Evolutionary conservation across 2,797 vertebrate genomes (phyloP).

Genomic region (Karalla daura): DNA sequence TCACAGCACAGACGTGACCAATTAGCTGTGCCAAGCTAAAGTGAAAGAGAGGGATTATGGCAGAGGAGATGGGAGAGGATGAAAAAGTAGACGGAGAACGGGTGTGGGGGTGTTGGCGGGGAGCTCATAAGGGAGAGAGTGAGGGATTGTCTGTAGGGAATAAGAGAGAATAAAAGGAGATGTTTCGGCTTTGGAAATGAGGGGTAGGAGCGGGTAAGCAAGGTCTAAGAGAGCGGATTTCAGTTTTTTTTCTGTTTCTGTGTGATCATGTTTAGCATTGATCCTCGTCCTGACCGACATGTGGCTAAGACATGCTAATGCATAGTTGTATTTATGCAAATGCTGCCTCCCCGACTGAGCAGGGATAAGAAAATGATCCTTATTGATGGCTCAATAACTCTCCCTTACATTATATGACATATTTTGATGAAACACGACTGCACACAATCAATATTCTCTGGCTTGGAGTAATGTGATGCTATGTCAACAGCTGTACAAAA

Average conservation of each 20-base stretch:
- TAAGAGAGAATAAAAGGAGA: conserved; percentile 60
- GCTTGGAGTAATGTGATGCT: conserved; percentile 60
- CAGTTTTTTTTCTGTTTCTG: conserved; percentile 27
- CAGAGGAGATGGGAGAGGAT: conserved; percentile 64
- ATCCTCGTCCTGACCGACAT: conserved; percentile 70
- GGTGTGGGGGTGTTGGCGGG: conserved; percentile 36
- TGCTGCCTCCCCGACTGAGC: conserved; percentile 33
- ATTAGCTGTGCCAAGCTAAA: conserved; percentile 79
- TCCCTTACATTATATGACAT: conserved; percentile 50
- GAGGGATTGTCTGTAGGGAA: conserved; percentile 53
- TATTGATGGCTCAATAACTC: conserved; percentile 74
- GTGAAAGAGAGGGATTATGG: conserved; percentile 80
- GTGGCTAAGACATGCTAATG: conserved; percentile 64
- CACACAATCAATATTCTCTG: conserved; percentile 59
- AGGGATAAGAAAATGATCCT: conserved; percentile 68
- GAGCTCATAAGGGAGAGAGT: conserved; percentile 19
- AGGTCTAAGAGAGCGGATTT: conserved; percentile 33
- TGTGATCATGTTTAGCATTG: conserved; percentile 71
- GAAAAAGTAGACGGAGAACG: conserved; percentile 56
- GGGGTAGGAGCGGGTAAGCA: conserved; percentile 29
- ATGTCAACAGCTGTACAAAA: conserved; percentile 56
- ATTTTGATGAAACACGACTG: conserved; percentile 67
- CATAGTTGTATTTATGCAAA: conserved; percentile 68
- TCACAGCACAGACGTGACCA: conserved; percentile 83
- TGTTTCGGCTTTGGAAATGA: conserved; percentile 54